Evolutionary conservation across 2,888 invertebrate genomes (phyloP).

Genomic region (Eupithecia insigniata): DNA sequence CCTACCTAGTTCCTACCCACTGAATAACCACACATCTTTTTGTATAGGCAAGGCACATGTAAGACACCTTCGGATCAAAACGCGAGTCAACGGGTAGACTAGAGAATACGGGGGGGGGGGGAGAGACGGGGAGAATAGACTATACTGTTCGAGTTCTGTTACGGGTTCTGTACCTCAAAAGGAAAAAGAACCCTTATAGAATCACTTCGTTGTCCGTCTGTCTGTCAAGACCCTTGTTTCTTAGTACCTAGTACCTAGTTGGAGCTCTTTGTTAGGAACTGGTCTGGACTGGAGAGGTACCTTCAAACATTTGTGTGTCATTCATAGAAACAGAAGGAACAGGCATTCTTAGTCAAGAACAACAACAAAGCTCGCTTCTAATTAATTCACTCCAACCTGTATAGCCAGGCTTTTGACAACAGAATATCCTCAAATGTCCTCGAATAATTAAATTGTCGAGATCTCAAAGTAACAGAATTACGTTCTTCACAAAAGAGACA

Average conservation of each 20-base stretch:
- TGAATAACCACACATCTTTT: too few relatives aligned
- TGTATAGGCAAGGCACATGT: neutral
- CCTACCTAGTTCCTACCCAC: neutral
- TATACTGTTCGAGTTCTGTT: too few relatives aligned
- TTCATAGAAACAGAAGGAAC: neutral
- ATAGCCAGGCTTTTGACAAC: constrained; percentile 73
- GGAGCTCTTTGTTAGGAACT: too few relatives aligned
- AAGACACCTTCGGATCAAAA: too few relatives aligned
- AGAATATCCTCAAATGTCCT: constrained; percentile 67
- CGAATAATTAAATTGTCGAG: constrained; percentile 82
- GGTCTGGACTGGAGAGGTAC: neutral
- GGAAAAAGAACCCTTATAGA: too few relatives aligned
- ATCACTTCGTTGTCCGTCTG: too few relatives aligned
- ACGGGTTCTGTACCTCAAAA: too few relatives aligned
- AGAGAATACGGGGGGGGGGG: too few relatives aligned
- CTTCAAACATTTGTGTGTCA: neutral
- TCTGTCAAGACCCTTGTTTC: too few relatives aligned
- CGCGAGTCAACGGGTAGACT: too few relatives aligned
- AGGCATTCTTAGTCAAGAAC: neutral
- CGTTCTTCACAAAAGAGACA: constrained; percentile 75
- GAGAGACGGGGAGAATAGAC: too few relatives aligned
- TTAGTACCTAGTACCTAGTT: too few relatives aligned
- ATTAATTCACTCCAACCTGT: constrained; percentile 57
- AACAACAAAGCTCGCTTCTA: constrained; percentile 44
- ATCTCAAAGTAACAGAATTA: constrained; percentile 84